Evolutionary conservation across 2,797 vertebrate genomes (phyloP), one percentile per base, ranked within the genome.

Genomic region (Adelosebastes latens): DNA sequence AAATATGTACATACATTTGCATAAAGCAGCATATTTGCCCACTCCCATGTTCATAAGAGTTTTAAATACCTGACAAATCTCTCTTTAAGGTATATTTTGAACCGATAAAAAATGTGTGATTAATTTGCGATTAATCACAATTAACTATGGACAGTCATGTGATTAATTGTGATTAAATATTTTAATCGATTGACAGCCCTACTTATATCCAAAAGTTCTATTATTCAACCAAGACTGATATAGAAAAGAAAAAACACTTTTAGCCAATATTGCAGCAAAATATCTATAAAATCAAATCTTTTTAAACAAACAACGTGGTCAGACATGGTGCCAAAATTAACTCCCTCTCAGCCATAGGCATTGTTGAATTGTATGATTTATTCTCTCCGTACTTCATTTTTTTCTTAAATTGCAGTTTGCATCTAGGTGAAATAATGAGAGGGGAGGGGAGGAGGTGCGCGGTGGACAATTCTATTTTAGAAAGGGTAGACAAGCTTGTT

Each of bases 401-500:
- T 69, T 77, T 61, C 18, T 24, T 27, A 4, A 29, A 81, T 7
- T 22, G 13, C 62, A 60, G 8, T 85, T 87, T 85, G 64, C 65
- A 84, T 81, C 3, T 68, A 55, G 39, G 62, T 89, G 60, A 87
- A 90, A 86, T 69, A 68, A 81, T 63, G 60, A 39, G 61, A 79
- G 70, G 69, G 53, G 63, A 42, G 79, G 68, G 31, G 74, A 59
- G 69, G 75, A 31, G 79, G 77, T 61, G 80, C 71, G 71, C 70
- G 60, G 27, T 73, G 88, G 84, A 88, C 83, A 84, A 82, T 89
- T 90, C 81, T 89, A 87, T 89, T 92, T 93, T 78, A 72, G 79
- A 78, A 58, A 81, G 67, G 58, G 69, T 75, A 88, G 89, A 91
- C 79, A 87, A 87, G 87, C 91, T 92, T 92, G 92, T 94, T 92